phyloP scores from a whole-genome alignment of 2,797 vertebrate genomes.

The Nothura maculosa region DNA sequence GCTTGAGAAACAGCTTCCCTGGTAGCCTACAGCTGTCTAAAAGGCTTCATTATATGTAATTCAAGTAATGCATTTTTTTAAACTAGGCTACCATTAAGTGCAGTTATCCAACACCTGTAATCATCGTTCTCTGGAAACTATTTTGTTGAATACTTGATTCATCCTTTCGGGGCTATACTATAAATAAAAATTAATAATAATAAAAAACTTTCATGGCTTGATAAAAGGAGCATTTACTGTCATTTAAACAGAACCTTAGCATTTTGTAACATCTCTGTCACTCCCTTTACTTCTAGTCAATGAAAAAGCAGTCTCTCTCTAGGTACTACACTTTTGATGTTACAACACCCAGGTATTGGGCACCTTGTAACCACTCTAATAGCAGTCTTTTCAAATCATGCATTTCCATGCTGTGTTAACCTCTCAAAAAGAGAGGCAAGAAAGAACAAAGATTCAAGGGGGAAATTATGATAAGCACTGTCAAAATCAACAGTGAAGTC shows the following conservation, averaged over 20 bases:
- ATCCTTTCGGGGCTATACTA: not conserved
- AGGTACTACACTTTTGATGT: not conserved
- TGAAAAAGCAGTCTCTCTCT: not conserved
- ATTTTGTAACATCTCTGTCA: not conserved
- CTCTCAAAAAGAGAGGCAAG: not conserved
- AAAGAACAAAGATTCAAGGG: not conserved
- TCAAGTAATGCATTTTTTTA: not conserved
- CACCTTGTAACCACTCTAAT: not conserved
- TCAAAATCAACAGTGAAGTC: not conserved
- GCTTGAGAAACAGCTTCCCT: not conserved
- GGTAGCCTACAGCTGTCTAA: not conserved
- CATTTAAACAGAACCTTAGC: not conserved
- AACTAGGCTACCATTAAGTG: not conserved
- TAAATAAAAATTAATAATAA: not conserved
- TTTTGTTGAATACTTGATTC: not conserved
- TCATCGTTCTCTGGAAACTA: not conserved
- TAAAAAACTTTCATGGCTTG: not conserved
- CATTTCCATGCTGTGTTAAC: not conserved
- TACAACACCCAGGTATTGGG: not conserved
- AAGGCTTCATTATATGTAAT: not conserved
- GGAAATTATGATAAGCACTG: not conserved
- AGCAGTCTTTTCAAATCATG: not conserved
- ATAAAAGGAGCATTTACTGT: not conserved
- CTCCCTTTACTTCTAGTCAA: not conserved
- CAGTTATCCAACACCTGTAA: not conserved